These are phyloP conservation scores for Porites australiensis DNA, from an alignment of 64 coral and sea anemone genomes.

Conservation along the genomic window DNA sequence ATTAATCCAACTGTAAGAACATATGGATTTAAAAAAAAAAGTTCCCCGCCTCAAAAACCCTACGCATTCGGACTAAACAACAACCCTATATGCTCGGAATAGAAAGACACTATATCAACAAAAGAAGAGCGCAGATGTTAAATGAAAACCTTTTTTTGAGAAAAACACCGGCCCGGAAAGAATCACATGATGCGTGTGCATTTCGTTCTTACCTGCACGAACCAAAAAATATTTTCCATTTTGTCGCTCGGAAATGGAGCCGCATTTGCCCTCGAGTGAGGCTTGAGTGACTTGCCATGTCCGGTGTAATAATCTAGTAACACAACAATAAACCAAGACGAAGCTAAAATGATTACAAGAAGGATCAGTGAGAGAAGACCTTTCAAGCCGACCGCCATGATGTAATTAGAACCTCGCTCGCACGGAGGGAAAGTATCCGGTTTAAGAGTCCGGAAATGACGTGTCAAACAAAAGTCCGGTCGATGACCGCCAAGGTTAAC, in stretches of 20 bases:
- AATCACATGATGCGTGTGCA: neutral
- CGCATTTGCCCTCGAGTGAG: slow-evolving; percentile 66
- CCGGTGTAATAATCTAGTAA: slow-evolving; percentile 94
- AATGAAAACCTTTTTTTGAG: neutral
- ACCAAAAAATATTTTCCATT: slow-evolving; percentile 98
- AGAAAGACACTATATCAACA: neutral
- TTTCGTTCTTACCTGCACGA: slow-evolving; percentile 79
- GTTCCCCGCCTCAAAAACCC: too few species aligned
- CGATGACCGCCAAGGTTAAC: too few species aligned
- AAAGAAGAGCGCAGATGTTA: neutral
- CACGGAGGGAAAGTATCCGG: neutral
- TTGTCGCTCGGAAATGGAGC: slow-evolving; percentile 87
- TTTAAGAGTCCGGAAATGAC: neutral
- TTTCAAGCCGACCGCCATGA: slow-evolving; percentile 64
- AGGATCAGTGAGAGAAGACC: slow-evolving; percentile 80
- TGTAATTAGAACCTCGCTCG: slow-evolving; percentile 18
- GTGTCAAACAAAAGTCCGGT: too few species aligned
- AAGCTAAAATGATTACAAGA: slow-evolving; percentile 74
- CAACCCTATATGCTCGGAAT: too few species aligned
- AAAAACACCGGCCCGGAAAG: slow-evolving; percentile 11
- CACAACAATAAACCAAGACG: slow-evolving; percentile 90
- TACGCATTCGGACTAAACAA: too few species aligned
- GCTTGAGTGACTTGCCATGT: slow-evolving; percentile 64
- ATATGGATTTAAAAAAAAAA: too few species aligned
- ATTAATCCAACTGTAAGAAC: too few species aligned